phyloP scores from a whole-genome alignment of 2,888 invertebrate species.

The Oscheius sp. region DNA sequence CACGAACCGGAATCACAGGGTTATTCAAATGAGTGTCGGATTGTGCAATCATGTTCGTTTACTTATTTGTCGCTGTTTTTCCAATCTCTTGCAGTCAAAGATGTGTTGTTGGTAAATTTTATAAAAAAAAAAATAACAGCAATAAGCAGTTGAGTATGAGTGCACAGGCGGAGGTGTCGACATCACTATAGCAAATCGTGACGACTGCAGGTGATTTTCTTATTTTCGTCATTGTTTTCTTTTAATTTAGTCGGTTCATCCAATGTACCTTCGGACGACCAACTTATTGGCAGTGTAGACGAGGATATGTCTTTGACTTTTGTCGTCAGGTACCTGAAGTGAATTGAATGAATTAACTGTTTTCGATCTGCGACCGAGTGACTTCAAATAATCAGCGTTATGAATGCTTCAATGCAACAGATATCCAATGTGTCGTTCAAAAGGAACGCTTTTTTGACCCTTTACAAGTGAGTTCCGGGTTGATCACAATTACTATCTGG shows the following conservation, averaged over 20 bases:
- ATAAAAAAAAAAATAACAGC: background rate
- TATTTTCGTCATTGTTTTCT: background rate
- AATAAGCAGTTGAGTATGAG: slow-evolving; percentile 1
- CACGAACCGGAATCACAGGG: slow-evolving; percentile 18
- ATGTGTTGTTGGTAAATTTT: slow-evolving; percentile 11
- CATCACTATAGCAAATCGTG: slow-evolving; percentile 6
- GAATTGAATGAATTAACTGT: background rate
- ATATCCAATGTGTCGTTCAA: slow-evolving; percentile 24
- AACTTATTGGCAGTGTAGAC: slow-evolving; percentile 24
- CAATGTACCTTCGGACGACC: slow-evolving; percentile 23
- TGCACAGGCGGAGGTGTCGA: background rate
- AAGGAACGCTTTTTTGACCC: slow-evolving; percentile 20
- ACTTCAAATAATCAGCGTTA: slow-evolving; percentile 6
- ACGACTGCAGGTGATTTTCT: slow-evolving; percentile 18
- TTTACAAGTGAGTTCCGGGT: slow-evolving; percentile 3
- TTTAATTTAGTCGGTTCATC: background rate
- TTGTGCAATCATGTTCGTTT: background rate
- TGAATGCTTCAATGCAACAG: slow-evolving; percentile 25
- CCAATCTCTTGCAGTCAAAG: background rate
- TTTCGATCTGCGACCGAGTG: slow-evolving; percentile 16
- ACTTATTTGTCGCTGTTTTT: background rate
- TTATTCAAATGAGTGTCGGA: slow-evolving; percentile 21
- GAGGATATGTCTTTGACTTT: slow-evolving; percentile 10
- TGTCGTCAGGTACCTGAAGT: slow-evolving; percentile 1
- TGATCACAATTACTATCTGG: too few species aligned